Evolutionary conservation across 2,113 vertebrate genomes (phyloP).

Genomic region (Balaenoptera acutorostrata): DNA sequence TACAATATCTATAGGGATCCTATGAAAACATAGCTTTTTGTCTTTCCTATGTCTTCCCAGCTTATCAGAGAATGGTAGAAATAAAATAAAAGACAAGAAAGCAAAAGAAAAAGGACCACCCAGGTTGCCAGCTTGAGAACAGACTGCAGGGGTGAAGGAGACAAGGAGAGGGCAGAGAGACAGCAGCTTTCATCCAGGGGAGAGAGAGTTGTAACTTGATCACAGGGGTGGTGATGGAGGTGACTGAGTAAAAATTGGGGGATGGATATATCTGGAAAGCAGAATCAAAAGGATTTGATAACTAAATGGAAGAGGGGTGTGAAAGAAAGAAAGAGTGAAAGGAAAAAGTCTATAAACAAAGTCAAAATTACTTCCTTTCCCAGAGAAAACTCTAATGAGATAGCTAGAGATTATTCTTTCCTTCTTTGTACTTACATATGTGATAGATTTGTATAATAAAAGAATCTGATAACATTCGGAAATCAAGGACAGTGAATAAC

Average conservation of each 20-base stretch:
- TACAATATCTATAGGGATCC: rapidly evolving
- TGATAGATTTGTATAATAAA: not conserved
- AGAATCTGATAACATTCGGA: not conserved
- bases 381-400: not conserved
- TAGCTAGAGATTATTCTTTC: not conserved
- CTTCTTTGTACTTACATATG: not conserved
- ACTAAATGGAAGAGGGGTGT: not conserved
- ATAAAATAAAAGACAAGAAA: not conserved
- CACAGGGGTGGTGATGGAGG: not conserved
- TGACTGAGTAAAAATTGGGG: not conserved
- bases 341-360: not conserved
- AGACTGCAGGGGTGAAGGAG: rapidly evolving
- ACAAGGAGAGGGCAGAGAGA: not conserved
- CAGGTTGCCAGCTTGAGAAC: not conserved
- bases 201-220: rapidly evolving
- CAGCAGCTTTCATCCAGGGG: rapidly evolving
- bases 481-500: not conserved
- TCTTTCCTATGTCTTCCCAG: not conserved
- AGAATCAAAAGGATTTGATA: not conserved
- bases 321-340: not conserved
- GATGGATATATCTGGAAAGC: not conserved
- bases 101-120: not conserved
- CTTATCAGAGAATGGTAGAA: not conserved
- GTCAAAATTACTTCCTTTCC: not conserved
- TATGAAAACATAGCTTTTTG: not conserved